These are phyloP conservation scores for Choristoneura rosaceana DNA, from an alignment of 2,888 invertebrate species.

Conservation along the genomic window DNA sequence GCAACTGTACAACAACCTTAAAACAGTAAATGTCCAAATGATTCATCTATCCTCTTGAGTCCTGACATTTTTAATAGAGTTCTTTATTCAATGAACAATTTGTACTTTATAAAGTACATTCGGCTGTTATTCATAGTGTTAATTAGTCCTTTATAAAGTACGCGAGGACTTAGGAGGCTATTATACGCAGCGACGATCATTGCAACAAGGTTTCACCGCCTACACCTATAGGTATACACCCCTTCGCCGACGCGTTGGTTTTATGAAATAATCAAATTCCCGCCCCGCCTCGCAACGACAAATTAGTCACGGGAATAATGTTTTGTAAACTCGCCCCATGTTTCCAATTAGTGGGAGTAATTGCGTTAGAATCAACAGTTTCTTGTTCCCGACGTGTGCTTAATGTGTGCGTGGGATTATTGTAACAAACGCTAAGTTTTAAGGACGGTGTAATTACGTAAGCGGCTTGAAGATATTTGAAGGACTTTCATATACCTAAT, in stretches of 20 bases:
- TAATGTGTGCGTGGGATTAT: constrained; percentile 3
- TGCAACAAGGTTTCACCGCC: neutral
- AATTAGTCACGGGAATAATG: constrained; percentile 53
- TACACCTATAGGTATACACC: neutral
- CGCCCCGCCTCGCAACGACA: constrained; percentile 34
- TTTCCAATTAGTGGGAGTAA: constrained; percentile 55
- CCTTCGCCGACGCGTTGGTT: constrained; percentile 22
- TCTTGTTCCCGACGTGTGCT: constrained; percentile 28
- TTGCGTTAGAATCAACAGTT: constrained; percentile 58
- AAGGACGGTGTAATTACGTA: neutral
- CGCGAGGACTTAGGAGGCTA: no score
- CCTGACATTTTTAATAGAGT: no score
- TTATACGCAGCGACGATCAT: neutral
- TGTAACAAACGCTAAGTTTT: constrained; percentile 19
- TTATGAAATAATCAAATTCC: constrained; percentile 38
- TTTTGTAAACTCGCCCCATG: constrained; percentile 56
- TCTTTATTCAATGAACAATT: no score
- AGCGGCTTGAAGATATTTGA: neutral
- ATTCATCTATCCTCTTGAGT: no score
- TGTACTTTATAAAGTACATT: no score
- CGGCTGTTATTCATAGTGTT: no score
- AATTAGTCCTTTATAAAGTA: no score
- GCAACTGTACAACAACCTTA: no score
- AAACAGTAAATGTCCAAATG: no score
- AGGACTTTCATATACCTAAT: neutral